Evolutionary conservation across 1,140 invertebrate genomes (phyloP).

Genomic region (Temnothorax curvispinosus): DNA sequence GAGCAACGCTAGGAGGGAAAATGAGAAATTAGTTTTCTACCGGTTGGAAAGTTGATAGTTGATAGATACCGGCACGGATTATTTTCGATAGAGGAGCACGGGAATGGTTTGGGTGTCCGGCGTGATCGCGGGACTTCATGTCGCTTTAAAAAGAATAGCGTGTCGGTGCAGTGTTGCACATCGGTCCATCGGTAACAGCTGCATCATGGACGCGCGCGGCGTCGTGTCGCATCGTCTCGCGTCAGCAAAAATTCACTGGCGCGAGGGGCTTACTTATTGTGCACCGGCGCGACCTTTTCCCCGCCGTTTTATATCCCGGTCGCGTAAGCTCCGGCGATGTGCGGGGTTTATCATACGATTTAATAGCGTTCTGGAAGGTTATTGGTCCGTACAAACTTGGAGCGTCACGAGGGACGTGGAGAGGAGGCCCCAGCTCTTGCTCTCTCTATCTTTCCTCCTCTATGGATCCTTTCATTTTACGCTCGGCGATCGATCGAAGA

Average conservation of each 20-base stretch:
- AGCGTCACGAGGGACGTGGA: conserved; percentile 34
- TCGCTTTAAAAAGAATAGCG: conserved; percentile 28
- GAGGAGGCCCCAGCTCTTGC: conserved; percentile 5
- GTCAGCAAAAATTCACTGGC: conserved; percentile 58
- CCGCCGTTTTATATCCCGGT: conserved; percentile 51
- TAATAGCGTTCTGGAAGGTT: conserved; percentile 63
- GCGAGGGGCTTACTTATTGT: conserved; percentile 54
- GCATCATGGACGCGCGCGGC: conserved; percentile 32
- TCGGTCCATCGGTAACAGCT: conserved; percentile 51
- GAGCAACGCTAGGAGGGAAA: neutral
- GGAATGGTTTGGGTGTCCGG: neutral
- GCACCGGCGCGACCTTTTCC: conserved; percentile 41
- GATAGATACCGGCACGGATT: neutral
- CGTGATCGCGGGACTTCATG: conserved; percentile 11
- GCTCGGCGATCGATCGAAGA: conserved; percentile 70
- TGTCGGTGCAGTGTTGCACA: conserved; percentile 38
- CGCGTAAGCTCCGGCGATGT: conserved; percentile 43
- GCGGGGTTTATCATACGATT: conserved; percentile 65
- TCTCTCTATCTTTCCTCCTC: conserved; percentile 27
- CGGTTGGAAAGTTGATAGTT: neutral
- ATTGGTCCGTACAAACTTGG: conserved; percentile 63
- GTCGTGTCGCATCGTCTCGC: conserved; percentile 16
- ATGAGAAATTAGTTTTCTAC: neutral
- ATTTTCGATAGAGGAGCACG: neutral
- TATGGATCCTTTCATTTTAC: conserved; percentile 61